Evolutionary conservation across 2,797 vertebrate genomes (phyloP), one percentile per base, ranked within the genome.

Genomic region (Acanthopagrus latus): DNA sequence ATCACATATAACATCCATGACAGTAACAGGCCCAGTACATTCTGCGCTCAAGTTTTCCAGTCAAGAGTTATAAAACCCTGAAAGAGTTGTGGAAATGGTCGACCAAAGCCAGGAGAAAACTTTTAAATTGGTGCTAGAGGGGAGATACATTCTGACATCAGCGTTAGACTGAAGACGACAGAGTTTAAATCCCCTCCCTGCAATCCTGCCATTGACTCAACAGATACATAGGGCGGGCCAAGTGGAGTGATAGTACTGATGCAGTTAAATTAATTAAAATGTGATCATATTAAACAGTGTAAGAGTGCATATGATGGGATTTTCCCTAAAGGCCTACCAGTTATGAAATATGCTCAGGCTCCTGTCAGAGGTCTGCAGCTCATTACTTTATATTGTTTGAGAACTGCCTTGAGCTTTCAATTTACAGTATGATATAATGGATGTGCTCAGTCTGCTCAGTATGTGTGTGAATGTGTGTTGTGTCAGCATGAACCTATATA

Each of bases 401-500:
- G 52, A 81, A 29, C 14, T 12, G 56, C 68, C 51, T 63, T 51
- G 25, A 72, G 47, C 38, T 70, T 47, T 65, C 17, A 46, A 38
- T 48, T 43, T 46, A 25, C 11, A n/a, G 1, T 13, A 12, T 43
- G 46, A 66, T 47, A 63, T 67, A 81, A 69, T 71, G 43, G 9
- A 64, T 64, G 33, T 62, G 52, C 23, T 64, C 57, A 25, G 29
- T 38, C 41, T 64, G 55, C 27, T 68, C 56, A 27, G 23, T 33
- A 23, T 71, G 56, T 75, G 62, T 10, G 1, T 71, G 25, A 74
- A 55, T 50, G 52, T 71, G 38, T 71, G 64, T 57, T 55, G 58
- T 54, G 57, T 82, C 76, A 82, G 80, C 74, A 76, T 10, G 44
- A 79, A 33, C 47, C 73, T 64, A 25, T 43, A 29, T 72, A 76